Percentiles rank a stretch among this genome's conserved stretches.
phyloP scores from a whole-genome alignment of 2,113 vertebrate genomes.

The Oxyura jamaicensis region DNA sequence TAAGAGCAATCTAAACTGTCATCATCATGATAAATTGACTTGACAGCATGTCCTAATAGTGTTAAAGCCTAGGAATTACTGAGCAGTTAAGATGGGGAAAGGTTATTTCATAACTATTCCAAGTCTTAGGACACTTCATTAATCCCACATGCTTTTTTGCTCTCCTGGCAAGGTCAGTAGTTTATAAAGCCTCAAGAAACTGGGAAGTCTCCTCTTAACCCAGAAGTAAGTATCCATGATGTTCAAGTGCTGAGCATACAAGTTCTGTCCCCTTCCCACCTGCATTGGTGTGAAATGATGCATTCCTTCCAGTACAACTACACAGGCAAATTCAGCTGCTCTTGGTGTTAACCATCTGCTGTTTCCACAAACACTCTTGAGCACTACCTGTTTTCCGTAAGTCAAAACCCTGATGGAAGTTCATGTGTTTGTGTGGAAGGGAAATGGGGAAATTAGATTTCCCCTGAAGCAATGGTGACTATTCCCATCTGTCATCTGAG shows the following conservation, averaged over 20 bases:
- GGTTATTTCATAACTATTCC: background rate
- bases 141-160: background rate
- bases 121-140: background rate
- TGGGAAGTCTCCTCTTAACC: background rate
- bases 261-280: background rate
- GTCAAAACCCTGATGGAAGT: background rate
- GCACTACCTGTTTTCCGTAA: background rate
- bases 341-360: background rate
- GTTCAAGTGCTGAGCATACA: background rate
- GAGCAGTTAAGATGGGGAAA: background rate
- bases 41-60: background rate
- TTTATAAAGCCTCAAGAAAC: background rate
- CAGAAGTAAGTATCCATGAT: background rate
- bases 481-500: background rate
- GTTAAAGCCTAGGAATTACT: constrained; percentile 6
- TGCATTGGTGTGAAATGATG: background rate
- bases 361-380: background rate
- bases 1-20: background rate
- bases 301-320: background rate
- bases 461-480: background rate
- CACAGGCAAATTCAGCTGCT: background rate
- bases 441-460: background rate
- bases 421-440: background rate
- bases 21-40: background rate
- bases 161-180: background rate